Base-by-base conservation (phyloP, 92 coral and sea anemone species). In the Porites divaricata region DNA sequence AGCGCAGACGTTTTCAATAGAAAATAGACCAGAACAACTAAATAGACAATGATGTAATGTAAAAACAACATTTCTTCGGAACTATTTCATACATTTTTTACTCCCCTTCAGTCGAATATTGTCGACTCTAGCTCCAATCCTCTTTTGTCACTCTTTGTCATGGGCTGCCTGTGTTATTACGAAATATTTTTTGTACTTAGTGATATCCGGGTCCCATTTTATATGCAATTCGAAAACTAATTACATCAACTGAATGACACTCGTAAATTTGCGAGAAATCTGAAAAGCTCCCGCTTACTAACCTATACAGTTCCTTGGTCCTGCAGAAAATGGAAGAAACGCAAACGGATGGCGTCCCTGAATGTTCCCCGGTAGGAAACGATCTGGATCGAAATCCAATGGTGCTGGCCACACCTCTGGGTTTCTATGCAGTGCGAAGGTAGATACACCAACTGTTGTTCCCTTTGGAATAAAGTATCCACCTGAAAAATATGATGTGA, bases 221-320 rank as follows among this genome's bases (percentile, higher is more conserved):
- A 35, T 35, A 35, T 35, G 45, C 45, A 35, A 35, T 35, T 35
- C 45, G 45, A 35, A 35, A 35, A 35, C 45, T 35, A 35, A 35
- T 5, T 5, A 12, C 62, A 57, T 57, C 10, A 57, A 57, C 17
- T 57, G 14, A 12, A 57, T 57, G 62, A 17, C 14, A 12, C 62
- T 57, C 19, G 62, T 57, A 57, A 12, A 35, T 57, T 12, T 17
- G 17, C 62, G 5, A 57, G 15, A 17, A 57, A 57, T 15, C 22
- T 16, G 17, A 63, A 59, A 22, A n/a, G 17, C 21, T 16, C 7
- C 17, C 21, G 8, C 17, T 48, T 9, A 80, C 91, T 25, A 58
- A 95, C 98, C 98, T 28, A 95, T 92, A 61, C 98, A 95, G 90
- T 95, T 95, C 77, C 98, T 84, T 7, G 95, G 95, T 41, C 98